These are phyloP conservation scores for Percopsis omiscomaycus DNA, from an alignment of 2,797 vertebrate species.

Conservation along the genomic window DNA sequence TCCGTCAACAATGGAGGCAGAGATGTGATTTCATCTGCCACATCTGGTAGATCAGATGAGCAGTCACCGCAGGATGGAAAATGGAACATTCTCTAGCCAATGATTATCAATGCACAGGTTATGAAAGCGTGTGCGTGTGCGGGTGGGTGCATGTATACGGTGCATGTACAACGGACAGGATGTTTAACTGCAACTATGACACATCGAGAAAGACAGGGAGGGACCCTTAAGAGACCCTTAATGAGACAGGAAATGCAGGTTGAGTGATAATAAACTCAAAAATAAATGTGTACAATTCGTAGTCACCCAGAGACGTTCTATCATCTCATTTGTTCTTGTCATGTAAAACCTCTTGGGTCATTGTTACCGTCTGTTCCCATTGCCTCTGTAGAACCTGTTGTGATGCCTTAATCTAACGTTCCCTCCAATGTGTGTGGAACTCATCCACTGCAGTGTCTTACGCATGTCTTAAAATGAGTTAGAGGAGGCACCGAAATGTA, in stretches of 20 bases:
- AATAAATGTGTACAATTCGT: too few relatives aligned
- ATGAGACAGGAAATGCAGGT: too few relatives aligned
- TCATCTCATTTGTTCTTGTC: too few relatives aligned
- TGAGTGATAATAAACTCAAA: too few relatives aligned
- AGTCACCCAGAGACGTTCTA: too few relatives aligned
- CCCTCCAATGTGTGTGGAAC: background rate
- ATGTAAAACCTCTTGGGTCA: too few relatives aligned
- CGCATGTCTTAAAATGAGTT: slow-evolving; percentile 34
- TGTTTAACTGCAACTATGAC: background rate
- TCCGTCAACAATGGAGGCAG: slow-evolving; percentile 7
- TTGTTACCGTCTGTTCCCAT: background rate
- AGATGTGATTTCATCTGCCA: slow-evolving; percentile 13
- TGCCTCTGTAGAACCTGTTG: background rate
- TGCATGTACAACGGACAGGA: background rate
- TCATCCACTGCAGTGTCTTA: slow-evolving; percentile 5
- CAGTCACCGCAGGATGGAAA: slow-evolving; percentile 12
- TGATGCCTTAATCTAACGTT: slow-evolving; percentile 1
- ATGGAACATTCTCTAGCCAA: background rate
- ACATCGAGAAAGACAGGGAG: too few relatives aligned
- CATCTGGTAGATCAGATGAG: slow-evolving; percentile 7
- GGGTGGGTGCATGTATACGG: background rate
- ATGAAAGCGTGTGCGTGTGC: background rate
- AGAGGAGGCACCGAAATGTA: background rate
- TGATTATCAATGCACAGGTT: slow-evolving; percentile 2
- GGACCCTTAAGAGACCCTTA: too few relatives aligned